A percentile compares a stretch with the other conserved stretches of the same genome.
Conservation (phyloP, 2,113 vertebrate species). For the Tilapia sparmanii region DNA sequence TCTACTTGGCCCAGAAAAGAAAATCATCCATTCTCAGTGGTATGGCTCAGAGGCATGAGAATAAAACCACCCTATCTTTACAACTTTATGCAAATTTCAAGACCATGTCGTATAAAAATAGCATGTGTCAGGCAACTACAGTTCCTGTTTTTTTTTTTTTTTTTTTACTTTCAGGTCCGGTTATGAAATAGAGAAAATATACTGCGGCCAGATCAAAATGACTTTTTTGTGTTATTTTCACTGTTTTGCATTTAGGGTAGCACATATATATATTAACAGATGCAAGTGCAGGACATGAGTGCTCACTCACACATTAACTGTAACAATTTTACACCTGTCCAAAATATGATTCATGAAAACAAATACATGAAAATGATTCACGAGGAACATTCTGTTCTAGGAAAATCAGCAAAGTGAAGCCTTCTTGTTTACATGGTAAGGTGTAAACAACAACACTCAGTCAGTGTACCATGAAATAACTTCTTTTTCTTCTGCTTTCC, state of each 20-base stretch:
- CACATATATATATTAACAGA: not conserved
- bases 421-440: not conserved
- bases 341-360: not conserved
- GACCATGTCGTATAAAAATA: not conserved
- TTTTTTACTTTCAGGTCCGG: not conserved
- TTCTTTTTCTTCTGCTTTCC: not conserved
- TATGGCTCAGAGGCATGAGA: not conserved
- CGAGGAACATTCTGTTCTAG: not conserved
- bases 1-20: constrained; percentile 33
- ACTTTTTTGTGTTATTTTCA: not conserved
- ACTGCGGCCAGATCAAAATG: not conserved
- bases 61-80: not conserved
- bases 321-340: not conserved
- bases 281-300: not conserved
- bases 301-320: not conserved
- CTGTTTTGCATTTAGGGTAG: not conserved
- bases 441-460: constrained; percentile 17
- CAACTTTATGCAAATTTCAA: not conserved
- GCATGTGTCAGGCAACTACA: not conserved
- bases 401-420: not conserved
- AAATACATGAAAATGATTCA: not conserved
- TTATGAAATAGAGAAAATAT: not conserved
- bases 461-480: not conserved
- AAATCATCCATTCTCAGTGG: not conserved
- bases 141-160: not conserved